phyloP scores from a whole-genome alignment of 1,140 invertebrate genomes.

The Drosophila auraria region DNA sequence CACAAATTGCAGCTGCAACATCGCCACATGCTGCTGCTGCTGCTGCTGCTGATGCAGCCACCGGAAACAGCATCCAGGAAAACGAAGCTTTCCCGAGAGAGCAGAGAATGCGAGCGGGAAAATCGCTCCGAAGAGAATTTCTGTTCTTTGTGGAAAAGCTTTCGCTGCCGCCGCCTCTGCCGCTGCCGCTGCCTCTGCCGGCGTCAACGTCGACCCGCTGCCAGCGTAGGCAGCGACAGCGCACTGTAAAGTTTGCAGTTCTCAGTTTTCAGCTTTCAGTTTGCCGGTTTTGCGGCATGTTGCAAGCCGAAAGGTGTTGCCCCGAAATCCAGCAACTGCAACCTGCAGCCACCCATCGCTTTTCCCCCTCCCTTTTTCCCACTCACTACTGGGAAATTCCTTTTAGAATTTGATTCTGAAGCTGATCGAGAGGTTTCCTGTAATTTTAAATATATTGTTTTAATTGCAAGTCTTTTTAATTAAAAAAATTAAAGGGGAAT shows the following conservation, averaged over 20 bases:
- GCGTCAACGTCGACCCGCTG: not conserved
- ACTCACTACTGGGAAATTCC: not conserved
- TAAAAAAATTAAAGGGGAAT: too few relatives aligned
- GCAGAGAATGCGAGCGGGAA: slow-evolving; percentile 3
- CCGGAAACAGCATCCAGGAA: slow-evolving; percentile 63
- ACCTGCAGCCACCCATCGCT: slow-evolving; percentile 9
- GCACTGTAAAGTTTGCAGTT: slow-evolving; percentile 51
- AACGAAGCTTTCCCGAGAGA: slow-evolving; percentile 25
- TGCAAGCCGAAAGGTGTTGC: slow-evolving; percentile 37
- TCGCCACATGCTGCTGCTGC: not conserved
- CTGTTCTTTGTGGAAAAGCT: slow-evolving; percentile 19
- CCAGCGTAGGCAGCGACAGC: slow-evolving; percentile 7
- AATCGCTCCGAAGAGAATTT: slow-evolving; percentile 1
- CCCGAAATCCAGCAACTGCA: slow-evolving; percentile 31
- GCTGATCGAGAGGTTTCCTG: too few relatives aligned
- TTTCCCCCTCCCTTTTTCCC: not conserved
- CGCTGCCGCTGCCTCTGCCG: not conserved
- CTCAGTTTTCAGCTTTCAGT: slow-evolving; percentile 49
- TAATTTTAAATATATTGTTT: too few relatives aligned
- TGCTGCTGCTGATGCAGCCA: slow-evolving; percentile 36
- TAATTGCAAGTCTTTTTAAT: too few relatives aligned
- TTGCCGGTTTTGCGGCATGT: slow-evolving; percentile 51
- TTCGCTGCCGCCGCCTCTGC: not conserved
- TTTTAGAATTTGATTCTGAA: not conserved
- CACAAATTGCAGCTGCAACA: slow-evolving; percentile 31